These are phyloP conservation scores for Onychomys arenicola DNA, from an alignment of 2,797 vertebrate species.

Conservation along the genomic window DNA sequence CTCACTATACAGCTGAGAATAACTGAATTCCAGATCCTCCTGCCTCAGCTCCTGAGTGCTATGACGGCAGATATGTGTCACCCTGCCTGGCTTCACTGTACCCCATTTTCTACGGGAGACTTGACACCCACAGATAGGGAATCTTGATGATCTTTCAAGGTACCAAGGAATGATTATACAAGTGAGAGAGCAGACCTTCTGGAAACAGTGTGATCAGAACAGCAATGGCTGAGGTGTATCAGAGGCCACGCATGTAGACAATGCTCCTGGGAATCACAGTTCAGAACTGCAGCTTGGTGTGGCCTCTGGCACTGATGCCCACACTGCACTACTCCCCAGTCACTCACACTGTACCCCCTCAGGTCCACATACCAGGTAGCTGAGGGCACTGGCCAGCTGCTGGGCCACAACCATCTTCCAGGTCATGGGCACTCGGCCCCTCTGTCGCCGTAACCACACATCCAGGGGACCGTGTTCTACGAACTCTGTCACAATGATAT, in stretches of 20 bases:
- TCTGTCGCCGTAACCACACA: constrained; percentile 92
- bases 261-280: accelerated
- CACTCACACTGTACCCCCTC: accelerated
- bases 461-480: constrained; percentile 96
- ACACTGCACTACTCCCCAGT: background rate
- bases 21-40: background rate
- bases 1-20: background rate
- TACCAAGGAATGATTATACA: background rate
- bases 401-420: constrained; percentile 96
- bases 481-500: constrained; percentile 96
- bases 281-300: accelerated
- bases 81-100: background rate
- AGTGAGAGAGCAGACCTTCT: background rate
- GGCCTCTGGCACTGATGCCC: background rate
- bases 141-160: background rate
- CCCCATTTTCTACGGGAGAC: background rate
- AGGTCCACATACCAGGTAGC: constrained; percentile 90
- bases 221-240: background rate
- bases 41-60: background rate
- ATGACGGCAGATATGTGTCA: background rate
- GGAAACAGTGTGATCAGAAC: background rate
- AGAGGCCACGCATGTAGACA: background rate
- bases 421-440: constrained; percentile 87
- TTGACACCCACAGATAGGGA: background rate
- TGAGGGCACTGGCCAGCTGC: constrained; percentile 95